Conservation (phyloP, 2,888 invertebrate species). For the Oscheius sp. region DNA sequence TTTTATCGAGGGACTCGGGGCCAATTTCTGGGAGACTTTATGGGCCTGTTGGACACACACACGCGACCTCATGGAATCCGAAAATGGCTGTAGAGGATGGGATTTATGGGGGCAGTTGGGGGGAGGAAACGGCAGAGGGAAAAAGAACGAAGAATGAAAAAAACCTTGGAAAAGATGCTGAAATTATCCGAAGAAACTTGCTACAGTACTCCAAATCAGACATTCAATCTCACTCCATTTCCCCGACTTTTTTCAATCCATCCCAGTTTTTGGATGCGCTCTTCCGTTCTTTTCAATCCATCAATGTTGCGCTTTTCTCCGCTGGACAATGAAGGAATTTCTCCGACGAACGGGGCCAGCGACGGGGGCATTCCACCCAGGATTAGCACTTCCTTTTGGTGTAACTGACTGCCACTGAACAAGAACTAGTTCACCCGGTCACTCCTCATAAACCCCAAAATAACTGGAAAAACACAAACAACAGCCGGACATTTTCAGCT, state of each 20-base stretch:
- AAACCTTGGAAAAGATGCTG: background rate
- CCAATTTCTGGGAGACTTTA: constrained; percentile 6
- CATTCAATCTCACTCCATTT: background rate
- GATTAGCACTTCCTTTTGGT: constrained; percentile 8
- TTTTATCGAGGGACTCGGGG: constrained; percentile 10
- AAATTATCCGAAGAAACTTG: background rate
- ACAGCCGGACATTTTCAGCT: constrained; percentile 50
- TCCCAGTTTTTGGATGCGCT: background rate
- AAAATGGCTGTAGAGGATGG: constrained; percentile 23
- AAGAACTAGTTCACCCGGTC: background rate
- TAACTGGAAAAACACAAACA: background rate
- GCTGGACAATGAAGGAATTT: background rate
- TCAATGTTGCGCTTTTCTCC: constrained; percentile 21
- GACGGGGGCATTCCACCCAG: constrained; percentile 15
- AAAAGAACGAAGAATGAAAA: background rate
- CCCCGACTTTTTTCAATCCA: background rate
- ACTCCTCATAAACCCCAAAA: background rate
- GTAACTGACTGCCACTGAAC: background rate
- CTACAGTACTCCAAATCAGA: background rate
- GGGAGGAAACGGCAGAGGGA: background rate
- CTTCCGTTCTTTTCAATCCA: constrained; percentile 5
- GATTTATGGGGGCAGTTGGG: constrained; percentile 25
- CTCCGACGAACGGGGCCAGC: background rate
- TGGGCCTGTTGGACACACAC: background rate
- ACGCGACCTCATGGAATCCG: constrained; percentile 1